Evolutionary conservation across 2,888 invertebrate species (phyloP), one percentile per base, ranked within the genome.

Genomic region (Zygaena filipendulae): DNA sequence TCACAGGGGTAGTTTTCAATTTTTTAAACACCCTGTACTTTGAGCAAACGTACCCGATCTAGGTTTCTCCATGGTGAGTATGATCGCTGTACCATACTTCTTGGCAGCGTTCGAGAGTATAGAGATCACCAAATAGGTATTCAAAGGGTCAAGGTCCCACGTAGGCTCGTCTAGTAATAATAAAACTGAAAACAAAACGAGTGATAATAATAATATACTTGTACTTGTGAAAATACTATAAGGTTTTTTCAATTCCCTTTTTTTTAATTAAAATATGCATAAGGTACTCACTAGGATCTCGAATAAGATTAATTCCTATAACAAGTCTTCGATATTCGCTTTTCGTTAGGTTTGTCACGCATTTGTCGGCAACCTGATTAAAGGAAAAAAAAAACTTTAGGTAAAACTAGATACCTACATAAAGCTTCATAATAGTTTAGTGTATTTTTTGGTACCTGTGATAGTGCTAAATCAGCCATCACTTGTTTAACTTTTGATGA

Each of bases 71-170:
- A 96, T 90, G 0, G 95, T 95, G 3, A 97, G 71, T 29, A 97
- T 82, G 18, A 96, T 92, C 18, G 95, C 92, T 2, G 95, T 89
- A 4, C 93, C 92, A 39, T 95, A 90, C 59, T 95, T 93, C 50
- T 94, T 95, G 3, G 93, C 89, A 4, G 90, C 85, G 47, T 95
- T 95, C 12, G 94, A 94, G 2, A 97, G 81, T 55, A 97, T 97
- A 0, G 97, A 96, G 27, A 97, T 89, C 4, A 98, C 89, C 36
- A 98, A 83, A 60, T 97, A 97, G 0, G 97, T 95, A 51, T 96
- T 96, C 28, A 98, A 77, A 0, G 97, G 95, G 64, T 97, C 97
- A 41, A 98, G 81, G 42, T 95, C 95, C 84, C 92, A 91, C 0
- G 97, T 96, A 1, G 97, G 96, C 53, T 97, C 97, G 57, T 97